Percentiles rank a stretch among this genome's conserved stretches.
Conservation (phyloP, 1,140 invertebrate species). For the Aphelenchoides avenae region DNA sequence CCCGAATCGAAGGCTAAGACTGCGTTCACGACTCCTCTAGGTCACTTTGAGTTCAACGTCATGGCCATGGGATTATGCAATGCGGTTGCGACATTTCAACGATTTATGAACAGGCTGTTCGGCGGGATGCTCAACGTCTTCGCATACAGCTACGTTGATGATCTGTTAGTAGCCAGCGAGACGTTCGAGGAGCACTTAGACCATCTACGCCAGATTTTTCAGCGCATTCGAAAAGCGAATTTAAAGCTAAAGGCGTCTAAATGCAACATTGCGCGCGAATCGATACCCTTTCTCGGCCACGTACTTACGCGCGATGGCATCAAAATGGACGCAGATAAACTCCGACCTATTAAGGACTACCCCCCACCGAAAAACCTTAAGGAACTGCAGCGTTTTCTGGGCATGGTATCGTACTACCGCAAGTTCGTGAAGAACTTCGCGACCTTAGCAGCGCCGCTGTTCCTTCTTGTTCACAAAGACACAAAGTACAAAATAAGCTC, state of each 20-base stretch:
- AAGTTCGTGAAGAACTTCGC: constrained; percentile 59
- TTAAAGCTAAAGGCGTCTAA: constrained; percentile 49
- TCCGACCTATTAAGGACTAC: not conserved
- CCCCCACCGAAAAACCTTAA: not conserved
- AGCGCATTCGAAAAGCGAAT: constrained; percentile 24
- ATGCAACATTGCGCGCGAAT: constrained; percentile 32
- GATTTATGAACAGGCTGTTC: constrained; percentile 60
- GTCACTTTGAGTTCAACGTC: constrained; percentile 58
- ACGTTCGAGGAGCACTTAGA: not conserved
- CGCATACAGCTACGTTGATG: constrained; percentile 4
- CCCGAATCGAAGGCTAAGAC: constrained; percentile 16
- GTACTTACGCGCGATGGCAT: not conserved
- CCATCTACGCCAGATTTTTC: constrained; percentile 17
- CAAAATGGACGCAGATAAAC: constrained; percentile 9
- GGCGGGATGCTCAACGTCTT: not conserved
- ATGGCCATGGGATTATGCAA: constrained; percentile 62
- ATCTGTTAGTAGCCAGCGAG: not conserved
- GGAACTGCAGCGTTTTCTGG: not conserved
- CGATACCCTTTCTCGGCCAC: not conserved
- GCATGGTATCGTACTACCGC: constrained; percentile 32
- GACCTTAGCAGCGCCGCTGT: constrained; percentile 56
- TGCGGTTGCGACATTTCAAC: constrained; percentile 62
- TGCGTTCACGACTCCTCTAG: constrained; percentile 42
- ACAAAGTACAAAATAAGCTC: constrained; percentile 54
- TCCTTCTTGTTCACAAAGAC: constrained; percentile 60